Conservation (phyloP, 1,140 invertebrate species). For the Drosophila tropicalis region DNA sequence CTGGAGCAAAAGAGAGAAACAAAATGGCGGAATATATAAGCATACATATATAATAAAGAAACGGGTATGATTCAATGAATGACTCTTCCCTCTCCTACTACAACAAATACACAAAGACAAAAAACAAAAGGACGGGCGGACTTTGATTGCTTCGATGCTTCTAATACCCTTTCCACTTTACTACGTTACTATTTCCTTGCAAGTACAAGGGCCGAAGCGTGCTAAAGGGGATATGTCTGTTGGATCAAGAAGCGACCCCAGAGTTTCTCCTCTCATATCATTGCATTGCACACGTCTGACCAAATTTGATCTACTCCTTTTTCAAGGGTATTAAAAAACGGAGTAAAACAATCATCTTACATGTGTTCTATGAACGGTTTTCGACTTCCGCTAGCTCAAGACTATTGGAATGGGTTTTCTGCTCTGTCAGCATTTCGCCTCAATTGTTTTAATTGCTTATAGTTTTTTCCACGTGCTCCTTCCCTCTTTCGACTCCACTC, state of each 20-base stretch:
- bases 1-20: not conserved
- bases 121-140: not conserved
- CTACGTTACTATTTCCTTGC: too few species aligned
- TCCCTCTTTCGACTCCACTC: not conserved
- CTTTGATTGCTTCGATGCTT: too few species aligned
- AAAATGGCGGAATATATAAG: not conserved
- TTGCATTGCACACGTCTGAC: too few species aligned
- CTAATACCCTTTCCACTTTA: too few species aligned
- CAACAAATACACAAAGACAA: too few species aligned
- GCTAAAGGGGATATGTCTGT: too few species aligned
- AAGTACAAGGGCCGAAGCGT: too few species aligned
- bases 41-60: constrained; percentile 39
- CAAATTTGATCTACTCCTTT: too few species aligned
- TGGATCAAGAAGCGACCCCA: too few species aligned
- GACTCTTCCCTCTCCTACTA: not conserved
- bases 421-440: not conserved
- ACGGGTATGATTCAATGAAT: not conserved
- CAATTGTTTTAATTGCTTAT: constrained; percentile 3
- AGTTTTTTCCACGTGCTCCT: not conserved
- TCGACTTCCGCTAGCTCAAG: not conserved
- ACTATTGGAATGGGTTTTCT: not conserved
- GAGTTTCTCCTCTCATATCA: too few species aligned
- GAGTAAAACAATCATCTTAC: constrained; percentile 1
- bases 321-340: not conserved
- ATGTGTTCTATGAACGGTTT: constrained; percentile 38